phyloP scores from a whole-genome alignment of 2,113 vertebrate species.

The Clarias gariepinus region DNA sequence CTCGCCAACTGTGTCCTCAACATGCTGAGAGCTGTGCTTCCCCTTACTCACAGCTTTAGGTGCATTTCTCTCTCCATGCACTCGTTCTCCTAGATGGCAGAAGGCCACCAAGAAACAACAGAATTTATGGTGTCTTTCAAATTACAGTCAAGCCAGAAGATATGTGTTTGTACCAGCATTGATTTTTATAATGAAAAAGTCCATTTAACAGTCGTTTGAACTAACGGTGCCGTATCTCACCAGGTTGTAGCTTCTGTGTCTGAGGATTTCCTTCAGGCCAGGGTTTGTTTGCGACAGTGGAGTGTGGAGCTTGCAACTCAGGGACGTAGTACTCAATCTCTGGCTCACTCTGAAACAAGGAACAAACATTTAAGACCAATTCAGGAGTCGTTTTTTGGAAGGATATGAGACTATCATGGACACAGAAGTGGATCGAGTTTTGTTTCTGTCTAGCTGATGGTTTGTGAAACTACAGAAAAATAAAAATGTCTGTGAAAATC shows the following conservation, averaged over 20 bases:
- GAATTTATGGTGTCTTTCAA: not conserved
- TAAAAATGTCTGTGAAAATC: too few relatives aligned
- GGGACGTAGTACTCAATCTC: constrained; percentile 80
- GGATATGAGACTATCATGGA: too few relatives aligned
- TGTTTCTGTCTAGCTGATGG: too few relatives aligned
- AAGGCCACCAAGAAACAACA: constrained; percentile 1
- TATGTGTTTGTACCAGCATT: not conserved
- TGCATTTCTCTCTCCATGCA: constrained; percentile 72
- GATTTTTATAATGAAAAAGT: constrained; percentile 7
- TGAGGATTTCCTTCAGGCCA: constrained; percentile 75
- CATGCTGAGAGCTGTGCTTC: constrained; percentile 69
- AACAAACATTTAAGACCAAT: constrained; percentile 28
- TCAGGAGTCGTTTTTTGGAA: not conserved
- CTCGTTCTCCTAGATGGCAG: constrained; percentile 67
- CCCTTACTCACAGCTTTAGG: constrained; percentile 67
- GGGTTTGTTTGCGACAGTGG: constrained; percentile 75
- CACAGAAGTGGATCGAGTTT: too few relatives aligned
- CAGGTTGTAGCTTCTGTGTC: constrained; percentile 78
- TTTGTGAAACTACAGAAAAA: too few relatives aligned
- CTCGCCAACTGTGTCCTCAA: constrained; percentile 73
- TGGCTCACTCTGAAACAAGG: constrained; percentile 82
- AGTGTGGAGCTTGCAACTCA: constrained; percentile 73
- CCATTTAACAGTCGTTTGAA: constrained; percentile 2
- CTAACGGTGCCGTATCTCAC: constrained; percentile 63
- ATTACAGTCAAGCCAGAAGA: not conserved